Base-by-base conservation (phyloP, 2,113 vertebrate species). In the Cairina moschata region DNA sequence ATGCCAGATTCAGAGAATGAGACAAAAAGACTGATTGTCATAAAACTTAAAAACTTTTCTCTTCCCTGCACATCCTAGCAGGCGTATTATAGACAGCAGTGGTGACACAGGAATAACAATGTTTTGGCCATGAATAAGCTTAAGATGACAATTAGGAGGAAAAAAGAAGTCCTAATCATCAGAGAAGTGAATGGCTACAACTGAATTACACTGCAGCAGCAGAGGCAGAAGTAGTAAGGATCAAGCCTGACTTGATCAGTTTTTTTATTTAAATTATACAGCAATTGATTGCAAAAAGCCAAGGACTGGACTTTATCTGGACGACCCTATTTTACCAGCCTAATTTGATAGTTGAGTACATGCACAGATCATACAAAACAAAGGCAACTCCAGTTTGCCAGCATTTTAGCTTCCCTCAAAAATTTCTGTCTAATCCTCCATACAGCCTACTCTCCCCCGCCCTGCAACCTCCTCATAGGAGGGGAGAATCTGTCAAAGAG, bases 31-130 rank as follows among this genome's bases (percentile, higher is more conserved):
- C 32, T 52, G 48, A 80, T 5, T 76, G 34, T 48, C 32, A 63
- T n/a, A 62, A 73, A 92, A 76, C 34, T 20, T 34, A 34, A 48
- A 62, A 76, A 29, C 16, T 86, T 68, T 22, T 65, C 62, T 83
- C 40, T 63, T 56, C 67, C 44, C 29, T 73, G 29, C 48, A 79
- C 67, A 76, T 55, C 83, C 73, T 92, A 86, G 68, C 60, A 81
- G 50, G 31, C 46, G 28, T 55, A 90, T 93, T 67, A 88, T 62
- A 94, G 81, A 84, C 12, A 77, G n/a, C 18, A 89, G 42, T 23
- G 22, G n/a, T 78, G 31, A 21, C 21, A 74, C 29, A 74, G 29
- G 9, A 73, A 58, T 22, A 74, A 74, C 18, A 32, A 74, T 40
- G 28, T 13, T 40, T 32, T 56, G 76, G 69, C 71, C 9, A 2